Evolutionary conservation across 1,140 invertebrate genomes (phyloP), one percentile per base, ranked within the genome.

Genomic region (Nebria ingens): DNA sequence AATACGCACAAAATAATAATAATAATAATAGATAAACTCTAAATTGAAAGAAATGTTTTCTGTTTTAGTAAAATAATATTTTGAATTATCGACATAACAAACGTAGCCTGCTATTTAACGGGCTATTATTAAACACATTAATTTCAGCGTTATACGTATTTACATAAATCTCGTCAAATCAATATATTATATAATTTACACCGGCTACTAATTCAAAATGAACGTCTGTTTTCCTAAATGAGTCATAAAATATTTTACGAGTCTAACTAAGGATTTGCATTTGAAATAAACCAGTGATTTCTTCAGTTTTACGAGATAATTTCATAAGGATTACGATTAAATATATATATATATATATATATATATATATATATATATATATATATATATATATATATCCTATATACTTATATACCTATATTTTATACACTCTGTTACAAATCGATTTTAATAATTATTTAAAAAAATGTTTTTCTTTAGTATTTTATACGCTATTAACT

Each of bases 301-400:
- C n/a, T n/a, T n/a, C n/a, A n/a, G n/a, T n/a, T n/a, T n/a, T 34
- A 6, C 25, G 6, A 34, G 25, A 34, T n/a, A 34, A n/a, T n/a
- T n/a, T 34, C 25, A 34, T 6, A 34, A 9, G n/a, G 25, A 6
- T n/a, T 34, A 9, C 6, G n/a, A 34, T n/a, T 34, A 9, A 34
- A 34, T 34, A n/a, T 34, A 34, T 34, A 34, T 9, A 34, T 34
- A 34, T n/a, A 34, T n/a, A 34, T n/a, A 6, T 34, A 34, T n/a
- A 34, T 34, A 34, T n/a, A 34, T 34, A 34, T n/a, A 34, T 34
- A 34, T n/a, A 34, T 34, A 34, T n/a, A 34, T 34, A n/a, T 34
- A n/a, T 34, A 34, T 6, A n/a, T 9, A n/a, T 34, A 34, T 34
- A 9, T 6, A 9, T n/a, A 34, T 34, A 34, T n/a, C n/a, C 6